phyloP scores from a whole-genome alignment of 2,888 invertebrate species.

The Alentia gelatinosa region DNA sequence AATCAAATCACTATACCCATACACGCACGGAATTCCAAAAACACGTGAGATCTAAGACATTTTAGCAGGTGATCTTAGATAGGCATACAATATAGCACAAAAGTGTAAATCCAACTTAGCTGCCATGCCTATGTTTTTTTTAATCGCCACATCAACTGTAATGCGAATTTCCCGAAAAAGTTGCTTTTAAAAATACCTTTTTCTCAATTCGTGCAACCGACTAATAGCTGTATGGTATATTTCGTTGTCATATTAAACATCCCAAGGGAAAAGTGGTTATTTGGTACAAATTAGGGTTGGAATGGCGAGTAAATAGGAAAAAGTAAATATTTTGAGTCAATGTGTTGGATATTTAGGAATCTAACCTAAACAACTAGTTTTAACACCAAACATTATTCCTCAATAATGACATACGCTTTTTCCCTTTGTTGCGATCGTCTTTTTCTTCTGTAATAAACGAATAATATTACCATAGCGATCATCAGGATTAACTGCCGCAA shows the following conservation, averaged over 20 bases:
- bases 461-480: not conserved
- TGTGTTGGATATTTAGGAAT: not conserved
- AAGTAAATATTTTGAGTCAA: not conserved
- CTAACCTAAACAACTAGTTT: not conserved
- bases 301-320: not conserved
- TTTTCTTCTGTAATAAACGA: slow-evolving; percentile 10
- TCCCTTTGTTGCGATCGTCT: not conserved
- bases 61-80: not conserved
- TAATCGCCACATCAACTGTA: not conserved
- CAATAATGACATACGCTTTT: not conserved
- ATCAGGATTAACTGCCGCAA: not conserved
- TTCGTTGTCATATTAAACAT: too few species aligned
- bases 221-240: too few species aligned
- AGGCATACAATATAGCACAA: not conserved
- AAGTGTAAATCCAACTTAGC: not conserved
- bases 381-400: slow-evolving; percentile 2
- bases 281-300: not conserved
- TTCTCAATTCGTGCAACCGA: too few species aligned
- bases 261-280: too few species aligned
- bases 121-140: not conserved
- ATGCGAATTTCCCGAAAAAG: not conserved
- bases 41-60: not conserved
- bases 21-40: not conserved
- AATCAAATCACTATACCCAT: not conserved
- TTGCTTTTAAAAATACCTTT: not conserved